These are phyloP conservation scores for Hypothenemus hampei DNA, from an alignment of 1,140 invertebrate species.

Conservation along the genomic window DNA sequence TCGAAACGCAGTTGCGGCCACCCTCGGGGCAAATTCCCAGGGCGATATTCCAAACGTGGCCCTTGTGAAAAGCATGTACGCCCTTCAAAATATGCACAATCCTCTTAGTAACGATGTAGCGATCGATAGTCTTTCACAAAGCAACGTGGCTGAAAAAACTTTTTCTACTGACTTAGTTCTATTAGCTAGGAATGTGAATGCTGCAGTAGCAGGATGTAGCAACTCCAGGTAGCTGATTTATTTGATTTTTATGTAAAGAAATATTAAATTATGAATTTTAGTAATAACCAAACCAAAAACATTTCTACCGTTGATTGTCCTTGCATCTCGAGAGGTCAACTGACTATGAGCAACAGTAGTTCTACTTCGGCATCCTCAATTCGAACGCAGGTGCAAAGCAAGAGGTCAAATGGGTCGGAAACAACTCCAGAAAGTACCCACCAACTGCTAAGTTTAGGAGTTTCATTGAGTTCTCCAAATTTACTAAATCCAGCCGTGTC, in stretches of 20 bases:
- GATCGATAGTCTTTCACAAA: slow-evolving; percentile 29
- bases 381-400: slow-evolving; percentile 23
- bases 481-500: slow-evolving; percentile 41
- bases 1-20: slow-evolving; percentile 56
- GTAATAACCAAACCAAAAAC: slow-evolving; percentile 6
- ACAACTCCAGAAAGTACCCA: slow-evolving; percentile 24
- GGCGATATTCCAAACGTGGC: slow-evolving; percentile 29
- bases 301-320: slow-evolving; percentile 16
- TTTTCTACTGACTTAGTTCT: slow-evolving; percentile 22
- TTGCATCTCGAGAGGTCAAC: slow-evolving; percentile 10
- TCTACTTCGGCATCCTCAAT: slow-evolving; percentile 31
- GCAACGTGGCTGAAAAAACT: slow-evolving; percentile 28
- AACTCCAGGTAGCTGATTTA: slow-evolving; percentile 10
- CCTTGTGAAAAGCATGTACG: slow-evolving; percentile 36
- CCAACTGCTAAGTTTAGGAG: slow-evolving; percentile 34
- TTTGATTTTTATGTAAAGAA: background rate
- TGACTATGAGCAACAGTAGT: slow-evolving; percentile 18
- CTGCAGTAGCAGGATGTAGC: slow-evolving; percentile 12
- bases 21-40: slow-evolving; percentile 43
- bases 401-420: slow-evolving; percentile 17
- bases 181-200: slow-evolving; percentile 14
- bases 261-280: slow-evolving; percentile 5
- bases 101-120: slow-evolving; percentile 11
- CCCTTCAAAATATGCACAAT: slow-evolving; percentile 14
- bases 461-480: slow-evolving; percentile 44